A percentile compares a stretch with the other conserved stretches of the same genome.
Evolutionary conservation across 2,113 vertebrate species (phyloP).

Genomic region (Misgurnus mizolepis): DNA sequence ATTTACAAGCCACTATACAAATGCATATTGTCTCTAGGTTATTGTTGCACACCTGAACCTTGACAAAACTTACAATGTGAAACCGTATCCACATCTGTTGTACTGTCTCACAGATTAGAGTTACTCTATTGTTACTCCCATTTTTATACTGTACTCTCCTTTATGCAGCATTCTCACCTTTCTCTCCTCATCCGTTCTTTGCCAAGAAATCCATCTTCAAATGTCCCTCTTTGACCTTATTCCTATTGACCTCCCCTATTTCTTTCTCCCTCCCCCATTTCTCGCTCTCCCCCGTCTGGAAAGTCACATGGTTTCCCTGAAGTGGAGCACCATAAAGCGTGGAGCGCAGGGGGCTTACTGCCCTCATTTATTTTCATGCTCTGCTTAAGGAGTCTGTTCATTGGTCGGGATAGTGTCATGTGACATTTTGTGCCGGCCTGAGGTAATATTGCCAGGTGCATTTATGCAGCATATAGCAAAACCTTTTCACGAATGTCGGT

Average conservation of each 20-base stretch:
- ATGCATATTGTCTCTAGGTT: not conserved
- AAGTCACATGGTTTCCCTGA: constrained; percentile 83
- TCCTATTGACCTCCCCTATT: constrained; percentile 44
- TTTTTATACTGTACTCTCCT: not conserved
- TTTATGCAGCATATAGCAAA: constrained; percentile 26
- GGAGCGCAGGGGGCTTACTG: constrained; percentile 65
- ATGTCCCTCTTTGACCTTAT: constrained; percentile 47
- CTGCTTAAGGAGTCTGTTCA: constrained; percentile 49
- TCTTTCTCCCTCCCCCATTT: constrained; percentile 49
- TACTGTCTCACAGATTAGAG: not conserved
- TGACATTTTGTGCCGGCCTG: constrained; percentile 1
- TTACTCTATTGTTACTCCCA: not conserved
- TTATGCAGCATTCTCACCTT: constrained; percentile 36
- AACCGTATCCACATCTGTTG: not conserved
- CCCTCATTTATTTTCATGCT: constrained; percentile 51
- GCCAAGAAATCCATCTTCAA: constrained; percentile 29
- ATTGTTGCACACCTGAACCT: too few species aligned
- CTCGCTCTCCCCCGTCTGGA: constrained; percentile 63
- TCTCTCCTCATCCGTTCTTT: constrained; percentile 44
- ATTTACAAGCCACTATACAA: not conserved
- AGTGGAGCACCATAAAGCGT: constrained; percentile 78
- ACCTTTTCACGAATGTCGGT: constrained; percentile 12
- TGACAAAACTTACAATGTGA: not conserved
- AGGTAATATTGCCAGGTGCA: constrained; percentile 21
- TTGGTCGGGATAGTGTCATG: constrained; percentile 57